These are phyloP conservation scores for Enteromius afrohamiltoni DNA, from an alignment of 2,797 vertebrate species.

Conservation along the genomic window DNA sequence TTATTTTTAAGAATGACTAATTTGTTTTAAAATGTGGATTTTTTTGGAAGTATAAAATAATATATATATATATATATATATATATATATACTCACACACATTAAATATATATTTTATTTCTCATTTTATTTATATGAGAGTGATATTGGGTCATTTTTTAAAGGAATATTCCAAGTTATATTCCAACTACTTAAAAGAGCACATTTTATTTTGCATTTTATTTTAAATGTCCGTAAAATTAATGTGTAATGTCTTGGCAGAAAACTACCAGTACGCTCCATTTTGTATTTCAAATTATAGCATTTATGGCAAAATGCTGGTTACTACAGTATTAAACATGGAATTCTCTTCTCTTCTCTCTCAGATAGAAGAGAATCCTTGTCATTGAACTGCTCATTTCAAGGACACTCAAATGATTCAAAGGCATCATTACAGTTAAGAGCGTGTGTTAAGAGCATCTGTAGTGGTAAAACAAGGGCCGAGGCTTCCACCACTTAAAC, in stretches of 20 bases:
- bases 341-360: neutral
- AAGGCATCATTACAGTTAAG: slow-evolving; percentile 55
- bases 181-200: neutral
- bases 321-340: neutral
- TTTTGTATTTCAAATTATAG: no score
- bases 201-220: neutral
- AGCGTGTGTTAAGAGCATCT: slow-evolving; percentile 58
- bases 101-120: no score
- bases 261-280: neutral
- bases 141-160: neutral
- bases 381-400: slow-evolving; percentile 53
- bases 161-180: neutral
- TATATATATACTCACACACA: no score
- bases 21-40: neutral
- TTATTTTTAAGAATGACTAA: neutral
- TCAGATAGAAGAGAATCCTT: slow-evolving; percentile 2
- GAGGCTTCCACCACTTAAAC: slow-evolving; percentile 52
- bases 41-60: neutral
- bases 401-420: slow-evolving; percentile 55
- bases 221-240: neutral
- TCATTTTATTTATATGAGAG: neutral
- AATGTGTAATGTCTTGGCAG: no score
- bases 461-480: slow-evolving; percentile 33
- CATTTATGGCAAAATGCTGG: neutral
- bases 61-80: no score